Evolutionary conservation across 1,140 invertebrate species (phyloP).

Genomic region (Cyrtorhinus lividipennis): DNA sequence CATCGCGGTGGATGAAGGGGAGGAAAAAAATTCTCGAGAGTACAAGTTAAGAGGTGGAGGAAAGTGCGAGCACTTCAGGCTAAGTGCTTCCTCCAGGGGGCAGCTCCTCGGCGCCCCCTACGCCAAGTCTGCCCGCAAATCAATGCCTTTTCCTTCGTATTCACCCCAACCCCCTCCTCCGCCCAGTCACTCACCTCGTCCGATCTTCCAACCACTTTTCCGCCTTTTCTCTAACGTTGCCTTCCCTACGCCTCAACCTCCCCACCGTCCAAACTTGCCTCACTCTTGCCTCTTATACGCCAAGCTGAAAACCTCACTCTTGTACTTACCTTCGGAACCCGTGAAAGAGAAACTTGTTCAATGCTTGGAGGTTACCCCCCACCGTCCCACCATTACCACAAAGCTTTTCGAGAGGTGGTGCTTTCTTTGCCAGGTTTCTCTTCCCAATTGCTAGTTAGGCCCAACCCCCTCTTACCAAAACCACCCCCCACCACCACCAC

Average conservation of each 20-base stretch:
- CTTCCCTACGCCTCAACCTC: background rate
- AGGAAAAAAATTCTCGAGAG: conserved; percentile 24
- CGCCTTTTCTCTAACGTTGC: background rate
- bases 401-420: too few relatives aligned
- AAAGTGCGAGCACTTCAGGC: conserved; percentile 8
- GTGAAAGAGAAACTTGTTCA: background rate
- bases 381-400: background rate
- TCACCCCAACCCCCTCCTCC: background rate
- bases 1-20: too few relatives aligned
- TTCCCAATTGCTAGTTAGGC: background rate
- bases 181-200: background rate
- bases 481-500: too few relatives aligned
- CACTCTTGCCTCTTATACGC: too few relatives aligned
- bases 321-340: background rate
- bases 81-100: conserved; percentile 23
- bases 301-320: background rate
- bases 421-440: background rate
- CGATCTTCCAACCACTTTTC: background rate
- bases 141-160: background rate
- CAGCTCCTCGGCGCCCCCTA: background rate
- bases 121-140: background rate
- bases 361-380: background rate
- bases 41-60: conserved; percentile 22
- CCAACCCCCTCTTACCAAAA: too few relatives aligned
- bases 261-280: background rate